phyloP scores from a whole-genome alignment of 2,888 invertebrate species.

The Orgyia antiqua region DNA sequence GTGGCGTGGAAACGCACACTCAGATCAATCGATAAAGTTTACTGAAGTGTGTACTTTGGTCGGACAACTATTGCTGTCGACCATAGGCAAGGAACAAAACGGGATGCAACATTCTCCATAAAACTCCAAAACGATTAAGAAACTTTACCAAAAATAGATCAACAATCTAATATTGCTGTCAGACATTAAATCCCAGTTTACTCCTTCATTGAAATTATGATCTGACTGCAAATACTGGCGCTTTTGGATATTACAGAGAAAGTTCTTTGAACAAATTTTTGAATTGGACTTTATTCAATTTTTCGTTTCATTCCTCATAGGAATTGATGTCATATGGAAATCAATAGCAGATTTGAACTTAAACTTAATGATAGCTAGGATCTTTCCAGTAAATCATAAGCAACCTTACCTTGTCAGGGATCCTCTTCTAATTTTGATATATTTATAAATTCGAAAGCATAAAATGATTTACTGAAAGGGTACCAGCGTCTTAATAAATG shows the following conservation, averaged over 20 bases:
- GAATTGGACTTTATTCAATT: slow-evolving; percentile 52
- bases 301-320: slow-evolving; percentile 77
- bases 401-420: too few species aligned
- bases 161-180: too few species aligned
- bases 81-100: slow-evolving; percentile 31
- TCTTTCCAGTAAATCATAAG: slow-evolving; percentile 70
- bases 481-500: slow-evolving; percentile 51
- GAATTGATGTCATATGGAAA: slow-evolving; percentile 64
- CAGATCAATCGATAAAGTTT: slow-evolving; percentile 77
- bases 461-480: slow-evolving; percentile 47
- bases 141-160: neutral
- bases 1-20: slow-evolving; percentile 77
- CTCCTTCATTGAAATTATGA: slow-evolving; percentile 34
- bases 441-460: slow-evolving; percentile 10
- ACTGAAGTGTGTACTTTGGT: slow-evolving; percentile 35
- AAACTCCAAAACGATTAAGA: neutral
- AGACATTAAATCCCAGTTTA: too few species aligned
- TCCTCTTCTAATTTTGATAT: slow-evolving; percentile 4
- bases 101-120: slow-evolving; percentile 20
- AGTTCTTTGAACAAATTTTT: slow-evolving; percentile 30
- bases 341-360: slow-evolving; percentile 58
- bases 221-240: slow-evolving; percentile 62
- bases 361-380: slow-evolving; percentile 58
- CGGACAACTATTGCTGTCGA: slow-evolving; percentile 19
- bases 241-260: slow-evolving; percentile 69